phyloP scores from a whole-genome alignment of 2,888 invertebrate genomes.

The Scaeva pyrastri region DNA sequence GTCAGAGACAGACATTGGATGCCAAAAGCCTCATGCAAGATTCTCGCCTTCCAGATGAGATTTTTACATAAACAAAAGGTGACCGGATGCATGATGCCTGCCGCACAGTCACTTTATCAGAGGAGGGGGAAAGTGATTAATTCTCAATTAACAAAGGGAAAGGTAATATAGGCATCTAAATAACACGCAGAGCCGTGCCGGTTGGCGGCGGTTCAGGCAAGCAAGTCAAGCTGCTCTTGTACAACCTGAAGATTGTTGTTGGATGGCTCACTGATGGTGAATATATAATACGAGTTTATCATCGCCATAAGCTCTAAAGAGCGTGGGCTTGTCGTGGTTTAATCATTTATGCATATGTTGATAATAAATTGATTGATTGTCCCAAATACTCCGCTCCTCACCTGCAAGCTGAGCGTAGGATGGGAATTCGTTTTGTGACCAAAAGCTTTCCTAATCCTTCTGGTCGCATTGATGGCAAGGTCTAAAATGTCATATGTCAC shows the following conservation, averaged over 20 bases:
- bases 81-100: conserved; percentile 4
- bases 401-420: no score
- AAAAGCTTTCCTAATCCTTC: no score
- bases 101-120: not conserved
- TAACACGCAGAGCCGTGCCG: not conserved
- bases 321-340: not conserved
- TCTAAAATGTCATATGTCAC: no score
- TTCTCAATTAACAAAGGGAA: conserved; percentile 2
- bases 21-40: not conserved
- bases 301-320: not conserved
- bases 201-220: no score
- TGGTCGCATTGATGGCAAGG: no score
- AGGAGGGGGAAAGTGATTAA: not conserved
- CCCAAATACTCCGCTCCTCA: no score
- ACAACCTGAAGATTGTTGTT: not conserved
- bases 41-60: not conserved
- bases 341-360: not conserved
- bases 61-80: not conserved
- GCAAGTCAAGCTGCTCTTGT: not conserved
- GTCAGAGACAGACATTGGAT: not conserved
- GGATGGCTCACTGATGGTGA: not conserved
- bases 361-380: no score
- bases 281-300: not conserved
- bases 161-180: not conserved
- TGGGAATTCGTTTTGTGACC: no score